Conservation (phyloP, 2,888 invertebrate genomes). For the Thysanoteuthis rhombus region DNA sequence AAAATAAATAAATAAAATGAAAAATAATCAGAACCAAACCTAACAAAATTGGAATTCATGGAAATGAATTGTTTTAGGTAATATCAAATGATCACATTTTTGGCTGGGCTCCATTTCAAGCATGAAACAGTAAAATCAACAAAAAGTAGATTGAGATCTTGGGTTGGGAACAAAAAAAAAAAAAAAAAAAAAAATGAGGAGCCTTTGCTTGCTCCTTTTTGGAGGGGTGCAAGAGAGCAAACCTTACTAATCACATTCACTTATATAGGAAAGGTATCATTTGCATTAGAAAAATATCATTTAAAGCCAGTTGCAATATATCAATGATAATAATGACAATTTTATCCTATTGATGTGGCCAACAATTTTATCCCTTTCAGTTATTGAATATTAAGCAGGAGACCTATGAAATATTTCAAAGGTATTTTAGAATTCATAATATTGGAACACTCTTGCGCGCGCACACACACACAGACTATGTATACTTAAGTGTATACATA, state of each 20-base stretch:
- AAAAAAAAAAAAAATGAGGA: background rate
- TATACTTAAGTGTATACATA: background rate
- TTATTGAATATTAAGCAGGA: background rate
- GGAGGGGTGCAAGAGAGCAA: background rate
- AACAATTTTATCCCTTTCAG: background rate
- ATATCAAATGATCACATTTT: too few species aligned
- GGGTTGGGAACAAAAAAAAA: background rate
- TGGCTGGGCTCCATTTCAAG: background rate
- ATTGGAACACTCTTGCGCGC: too few species aligned
- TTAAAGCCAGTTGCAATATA: background rate
- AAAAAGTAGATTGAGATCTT: background rate
- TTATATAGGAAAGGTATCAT: background rate
- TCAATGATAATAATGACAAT: background rate
- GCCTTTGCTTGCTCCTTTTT: background rate
- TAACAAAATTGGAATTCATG: too few species aligned
- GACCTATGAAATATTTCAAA: background rate
- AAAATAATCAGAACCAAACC: too few species aligned
- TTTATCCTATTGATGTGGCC: background rate
- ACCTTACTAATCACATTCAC: background rate
- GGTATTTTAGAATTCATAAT: background rate
- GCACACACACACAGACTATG: background rate
- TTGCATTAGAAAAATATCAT: constrained; percentile 12
- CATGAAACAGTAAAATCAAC: background rate
- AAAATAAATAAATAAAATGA: too few species aligned
- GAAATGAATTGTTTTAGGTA: too few species aligned